Percentiles rank a stretch among this genome's conserved stretches.
Evolutionary conservation across 1,140 invertebrate species (phyloP).

Genomic region (Adoxophyes honmai): DNA sequence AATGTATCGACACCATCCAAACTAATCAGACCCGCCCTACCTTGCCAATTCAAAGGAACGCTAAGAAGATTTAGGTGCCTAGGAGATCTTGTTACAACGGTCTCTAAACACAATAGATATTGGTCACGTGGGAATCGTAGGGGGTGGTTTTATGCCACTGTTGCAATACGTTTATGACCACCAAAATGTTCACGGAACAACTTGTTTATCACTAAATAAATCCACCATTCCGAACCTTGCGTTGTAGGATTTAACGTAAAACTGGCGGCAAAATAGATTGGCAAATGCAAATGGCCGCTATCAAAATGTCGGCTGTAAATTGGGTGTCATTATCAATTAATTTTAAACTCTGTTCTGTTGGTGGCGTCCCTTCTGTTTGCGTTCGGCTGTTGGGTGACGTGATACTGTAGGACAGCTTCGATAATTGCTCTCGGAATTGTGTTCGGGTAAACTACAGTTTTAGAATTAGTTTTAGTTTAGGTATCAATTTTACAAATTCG

Average conservation of each 20-base stretch:
- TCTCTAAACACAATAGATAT: conserved; percentile 24
- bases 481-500: neutral
- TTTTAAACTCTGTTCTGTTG: neutral
- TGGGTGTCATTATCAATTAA: conserved; percentile 10
- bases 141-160: conserved; percentile 8
- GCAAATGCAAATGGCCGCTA: neutral
- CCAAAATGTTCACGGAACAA: conserved; percentile 1
- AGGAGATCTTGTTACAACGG: conserved; percentile 26
- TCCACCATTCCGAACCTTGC: neutral
- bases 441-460: too few relatives aligned
- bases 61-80: neutral
- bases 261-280: neutral
- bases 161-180: conserved; percentile 22
- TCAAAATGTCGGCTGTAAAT: conserved; percentile 6
- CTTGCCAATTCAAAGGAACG: neutral
- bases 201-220: neutral
- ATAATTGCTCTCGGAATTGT: neutral
- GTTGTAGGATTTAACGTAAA: neutral
- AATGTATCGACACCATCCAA: conserved; percentile 29
- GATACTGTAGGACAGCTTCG: neutral
- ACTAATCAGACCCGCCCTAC: conserved; percentile 20
- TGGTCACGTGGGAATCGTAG: conserved; percentile 31
- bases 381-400: neutral
- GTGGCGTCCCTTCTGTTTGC: neutral
- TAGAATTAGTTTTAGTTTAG: neutral